Evolutionary conservation across 2,113 vertebrate genomes (phyloP), one percentile per base, ranked within the genome.

Genomic region (Apteryx owenii): DNA sequence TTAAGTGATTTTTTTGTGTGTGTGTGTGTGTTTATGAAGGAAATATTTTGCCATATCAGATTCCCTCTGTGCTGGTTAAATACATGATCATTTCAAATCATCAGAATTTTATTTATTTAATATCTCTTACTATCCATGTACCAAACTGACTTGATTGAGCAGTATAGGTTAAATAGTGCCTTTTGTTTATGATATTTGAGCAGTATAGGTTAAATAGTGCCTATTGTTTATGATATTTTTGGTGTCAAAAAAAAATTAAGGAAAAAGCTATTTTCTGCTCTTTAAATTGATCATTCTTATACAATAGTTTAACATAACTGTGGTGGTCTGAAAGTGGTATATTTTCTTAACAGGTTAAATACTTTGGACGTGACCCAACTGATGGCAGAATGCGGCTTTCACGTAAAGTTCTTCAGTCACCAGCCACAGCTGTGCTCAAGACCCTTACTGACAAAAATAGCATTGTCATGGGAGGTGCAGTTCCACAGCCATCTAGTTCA

Each of bases 321-420:
- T 44, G 21, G 31, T 10, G 31, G 12, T 16, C 25, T 80, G 44
- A 11, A 51, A n/a, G 19, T 13, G 17, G 14, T 83, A 18, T 64
- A 83, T 93, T 97, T 86, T 92, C 28, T 79, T n/a, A 3, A 92
- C 96, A 99, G 99, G 99, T 99, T 14, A 99, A 99, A 94, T 99
- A 99, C 95, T 99, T 99, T 73, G 99, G 99, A 68, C 99, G 99
- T 10, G 99, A 99, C 95, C 99, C 99, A 9, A 99, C 99, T 36
- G 99, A 99, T 54, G 99, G 99, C 40, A 98, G 99, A 93, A 99
- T 99, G 99, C 98, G 99, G 78, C 98, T 99, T 33, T 99, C 99
- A 2, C 98, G 99, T 5, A 99, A 99, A 98, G 98, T 99, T 13
- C 99, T 99, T 11, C 99, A 99, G 86, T 98, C 99, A 66, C 99